Percentiles rank a stretch among this genome's conserved stretches.
Conservation (phyloP, 2,797 vertebrate genomes). For the Benthosema pterotum region DNA sequence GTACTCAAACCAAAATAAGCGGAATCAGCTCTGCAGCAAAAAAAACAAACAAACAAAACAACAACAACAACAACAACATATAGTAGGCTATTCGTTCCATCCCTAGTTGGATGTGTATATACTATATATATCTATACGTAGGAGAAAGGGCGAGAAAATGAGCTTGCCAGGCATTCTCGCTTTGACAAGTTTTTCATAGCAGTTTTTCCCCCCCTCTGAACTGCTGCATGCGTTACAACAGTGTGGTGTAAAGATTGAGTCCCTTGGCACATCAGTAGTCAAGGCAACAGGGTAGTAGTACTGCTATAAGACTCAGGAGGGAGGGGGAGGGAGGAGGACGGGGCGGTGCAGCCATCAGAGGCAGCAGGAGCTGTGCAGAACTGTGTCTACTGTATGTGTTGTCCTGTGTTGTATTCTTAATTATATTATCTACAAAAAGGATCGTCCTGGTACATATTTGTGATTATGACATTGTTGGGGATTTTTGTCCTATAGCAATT, state of each 20-base stretch:
- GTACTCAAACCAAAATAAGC: no score
- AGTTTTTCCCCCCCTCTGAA: conserved; percentile 49
- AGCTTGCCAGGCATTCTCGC: conserved; percentile 42
- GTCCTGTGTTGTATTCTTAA: no score
- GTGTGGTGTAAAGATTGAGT: conserved; percentile 57
- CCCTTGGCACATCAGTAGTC: conserved; percentile 75
- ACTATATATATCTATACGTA: background rate
- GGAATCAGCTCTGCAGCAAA: no score
- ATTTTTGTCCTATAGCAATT: background rate
- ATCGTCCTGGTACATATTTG: background rate
- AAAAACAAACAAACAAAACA: no score
- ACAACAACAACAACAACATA: no score
- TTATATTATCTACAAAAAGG: background rate
- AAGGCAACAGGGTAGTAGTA: conserved; percentile 70
- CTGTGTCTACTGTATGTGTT: background rate
- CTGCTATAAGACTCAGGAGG: conserved; percentile 44
- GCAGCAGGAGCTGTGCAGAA: conserved; percentile 40
- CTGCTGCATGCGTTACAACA: conserved; percentile 63
- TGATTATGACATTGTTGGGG: background rate
- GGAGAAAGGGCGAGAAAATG: conserved; percentile 28
- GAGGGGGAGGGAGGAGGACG: conserved; percentile 54
- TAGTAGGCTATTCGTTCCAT: no score
- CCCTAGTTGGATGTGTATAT: background rate
- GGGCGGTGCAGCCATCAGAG: conserved; percentile 52
- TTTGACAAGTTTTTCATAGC: conserved; percentile 35